Conservation (phyloP, 2,797 vertebrate genomes). For the Centropyge bicolor region DNA sequence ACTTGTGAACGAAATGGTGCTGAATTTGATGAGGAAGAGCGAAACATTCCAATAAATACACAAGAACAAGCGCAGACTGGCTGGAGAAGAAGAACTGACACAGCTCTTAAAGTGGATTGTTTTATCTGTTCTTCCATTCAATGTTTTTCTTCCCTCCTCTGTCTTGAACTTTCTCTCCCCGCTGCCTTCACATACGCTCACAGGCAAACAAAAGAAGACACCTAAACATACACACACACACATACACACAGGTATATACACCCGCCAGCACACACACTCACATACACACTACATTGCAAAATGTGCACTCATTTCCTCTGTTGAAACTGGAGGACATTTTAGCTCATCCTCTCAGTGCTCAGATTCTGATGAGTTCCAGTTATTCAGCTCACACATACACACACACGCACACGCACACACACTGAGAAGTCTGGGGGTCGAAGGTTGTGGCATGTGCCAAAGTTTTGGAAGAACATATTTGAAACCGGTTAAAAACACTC, state of each 20-base stretch:
- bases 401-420: conserved; percentile 29
- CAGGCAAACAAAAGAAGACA: conserved; percentile 55
- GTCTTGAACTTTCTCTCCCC: conserved; percentile 38
- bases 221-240: conserved; percentile 41
- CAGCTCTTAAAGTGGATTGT: conserved; percentile 30
- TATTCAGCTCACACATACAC: conserved; percentile 32
- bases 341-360: conserved; percentile 59
- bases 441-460: conserved; percentile 72
- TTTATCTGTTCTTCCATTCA: conserved; percentile 33
- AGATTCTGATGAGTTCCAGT: conserved; percentile 74
- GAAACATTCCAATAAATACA: conserved; percentile 77
- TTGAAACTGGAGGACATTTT: conserved; percentile 49
- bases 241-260: conserved; percentile 21
- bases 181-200: conserved; percentile 40
- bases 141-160: conserved; percentile 38
- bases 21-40: conserved; percentile 76
- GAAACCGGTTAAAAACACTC: conserved; percentile 86
- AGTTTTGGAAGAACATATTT: conserved; percentile 91
- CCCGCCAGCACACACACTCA: conserved; percentile 8
- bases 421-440: conserved; percentile 56
- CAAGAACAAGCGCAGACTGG: conserved; percentile 68
- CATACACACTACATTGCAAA: conserved; percentile 48
- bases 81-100: conserved; percentile 58
- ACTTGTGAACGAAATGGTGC: conserved; percentile 82
- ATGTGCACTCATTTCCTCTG: conserved; percentile 54